phyloP scores from a whole-genome alignment of 2,113 vertebrate genomes.

The Notarius lentiginosus region DNA sequence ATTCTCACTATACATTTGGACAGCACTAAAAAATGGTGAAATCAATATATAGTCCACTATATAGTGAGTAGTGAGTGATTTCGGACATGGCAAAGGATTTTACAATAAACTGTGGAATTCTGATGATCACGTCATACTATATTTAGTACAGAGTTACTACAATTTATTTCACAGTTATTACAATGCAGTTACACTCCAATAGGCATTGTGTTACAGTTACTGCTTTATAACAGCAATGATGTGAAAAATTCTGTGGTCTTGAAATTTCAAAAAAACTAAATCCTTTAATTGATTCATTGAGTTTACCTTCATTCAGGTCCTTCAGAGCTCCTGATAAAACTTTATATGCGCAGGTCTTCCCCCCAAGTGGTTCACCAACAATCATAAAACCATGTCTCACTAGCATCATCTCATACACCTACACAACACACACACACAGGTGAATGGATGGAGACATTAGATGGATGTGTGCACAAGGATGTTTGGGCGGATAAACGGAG shows the following conservation, averaged over 20 bases:
- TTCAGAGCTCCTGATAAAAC: conserved; percentile 81
- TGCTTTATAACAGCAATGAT: not conserved
- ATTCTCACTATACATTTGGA: too few species aligned
- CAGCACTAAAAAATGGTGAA: too few species aligned
- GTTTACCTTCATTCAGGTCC: conserved; percentile 75
- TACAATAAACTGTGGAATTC: not conserved
- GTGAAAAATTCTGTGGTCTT: not conserved
- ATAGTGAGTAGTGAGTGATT: too few species aligned
- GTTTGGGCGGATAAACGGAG: not conserved
- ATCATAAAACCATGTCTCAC: conserved; percentile 95
- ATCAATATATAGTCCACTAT: too few species aligned
- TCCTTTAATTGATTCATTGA: not conserved
- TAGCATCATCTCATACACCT: conserved; percentile 96
- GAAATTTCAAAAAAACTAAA: not conserved
- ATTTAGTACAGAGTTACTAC: not conserved
- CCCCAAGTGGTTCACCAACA: conserved; percentile 85
- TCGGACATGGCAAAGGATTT: too few species aligned
- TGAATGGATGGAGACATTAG: not conserved
- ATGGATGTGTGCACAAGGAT: too few species aligned
- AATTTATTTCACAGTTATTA: too few species aligned
- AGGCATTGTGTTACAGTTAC: not conserved
- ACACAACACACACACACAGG: conserved; percentile 37
- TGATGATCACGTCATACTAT: not conserved
- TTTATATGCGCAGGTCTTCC: conserved; percentile 87
- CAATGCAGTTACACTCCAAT: not conserved